phyloP scores from a whole-genome alignment of 2,888 invertebrate species.

The Drosophila hamatofila region DNA sequence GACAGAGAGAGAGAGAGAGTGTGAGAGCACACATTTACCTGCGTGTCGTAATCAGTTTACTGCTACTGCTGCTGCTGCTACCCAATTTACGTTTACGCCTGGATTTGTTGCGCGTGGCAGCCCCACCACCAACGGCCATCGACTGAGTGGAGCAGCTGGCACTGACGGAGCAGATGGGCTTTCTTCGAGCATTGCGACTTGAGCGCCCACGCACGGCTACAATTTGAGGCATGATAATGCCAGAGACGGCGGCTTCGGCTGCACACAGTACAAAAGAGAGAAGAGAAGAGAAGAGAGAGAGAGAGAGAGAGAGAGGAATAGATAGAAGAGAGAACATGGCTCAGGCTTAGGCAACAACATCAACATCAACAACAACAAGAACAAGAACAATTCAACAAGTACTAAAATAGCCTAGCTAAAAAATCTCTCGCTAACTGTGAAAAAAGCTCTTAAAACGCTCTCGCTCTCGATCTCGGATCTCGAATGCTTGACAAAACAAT shows the following conservation, averaged over 20 bases:
- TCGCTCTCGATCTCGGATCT: conserved; percentile 4
- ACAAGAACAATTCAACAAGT: conserved; percentile 27
- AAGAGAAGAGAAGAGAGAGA: conserved; percentile 18
- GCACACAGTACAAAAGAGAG: conserved; percentile 27
- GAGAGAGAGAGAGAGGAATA: conserved; percentile 19
- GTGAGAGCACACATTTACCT: conserved; percentile 61
- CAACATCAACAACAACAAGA: conserved; percentile 39
- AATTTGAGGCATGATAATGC: conserved; percentile 44
- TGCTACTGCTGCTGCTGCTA: conserved; percentile 40
- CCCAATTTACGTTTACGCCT: conserved; percentile 65
- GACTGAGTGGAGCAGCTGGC: conserved; percentile 26
- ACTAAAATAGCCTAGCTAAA: conserved; percentile 13
- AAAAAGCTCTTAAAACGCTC: conserved; percentile 61
- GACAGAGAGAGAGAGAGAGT: conserved; percentile 23
- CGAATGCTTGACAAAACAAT: conserved; percentile 2
- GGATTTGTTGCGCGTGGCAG: conserved; percentile 50
- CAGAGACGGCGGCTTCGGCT: conserved; percentile 26
- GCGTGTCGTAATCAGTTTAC: conserved; percentile 55
- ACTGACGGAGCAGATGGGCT: conserved; percentile 20
- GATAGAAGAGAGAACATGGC: conserved; percentile 55
- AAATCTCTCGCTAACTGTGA: conserved; percentile 30
- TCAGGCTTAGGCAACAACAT: conserved; percentile 46
- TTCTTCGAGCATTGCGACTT: conserved; percentile 64
- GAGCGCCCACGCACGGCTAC: conserved; percentile 49
- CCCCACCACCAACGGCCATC: conserved; percentile 30